Evolutionary conservation across 1,140 invertebrate genomes (phyloP).

Genomic region (Drosophila miranda): DNA sequence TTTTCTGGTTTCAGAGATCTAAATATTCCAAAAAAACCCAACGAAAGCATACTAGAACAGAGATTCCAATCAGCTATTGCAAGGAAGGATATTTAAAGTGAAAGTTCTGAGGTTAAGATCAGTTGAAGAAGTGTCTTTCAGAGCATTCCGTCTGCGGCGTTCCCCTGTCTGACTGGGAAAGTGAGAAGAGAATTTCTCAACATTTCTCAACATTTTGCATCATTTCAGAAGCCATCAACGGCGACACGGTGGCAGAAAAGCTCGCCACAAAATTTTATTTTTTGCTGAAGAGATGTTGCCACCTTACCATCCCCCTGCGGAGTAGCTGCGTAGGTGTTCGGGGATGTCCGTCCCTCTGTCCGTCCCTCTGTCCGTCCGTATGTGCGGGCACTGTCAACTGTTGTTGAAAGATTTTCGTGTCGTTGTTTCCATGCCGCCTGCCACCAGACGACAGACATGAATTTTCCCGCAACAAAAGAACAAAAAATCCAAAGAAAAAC

Average conservation of each 20-base stretch:
- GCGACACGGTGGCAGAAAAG: constrained; percentile 64
- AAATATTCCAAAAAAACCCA: too few relatives aligned
- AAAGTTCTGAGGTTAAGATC: background rate
- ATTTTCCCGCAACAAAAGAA: constrained; percentile 54
- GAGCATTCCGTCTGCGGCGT: constrained; percentile 18
- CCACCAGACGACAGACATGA: constrained; percentile 71
- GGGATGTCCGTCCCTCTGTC: constrained; percentile 6
- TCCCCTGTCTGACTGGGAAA: constrained; percentile 26
- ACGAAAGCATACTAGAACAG: too few relatives aligned
- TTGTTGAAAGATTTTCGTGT: constrained; percentile 78
- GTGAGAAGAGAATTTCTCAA: constrained; percentile 56
- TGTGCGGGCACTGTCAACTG: constrained; percentile 64
- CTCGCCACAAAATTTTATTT: constrained; percentile 76
- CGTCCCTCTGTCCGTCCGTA: too few relatives aligned
- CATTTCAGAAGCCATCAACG: constrained; percentile 73
- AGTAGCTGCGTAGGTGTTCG: constrained; percentile 58
- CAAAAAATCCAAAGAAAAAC: background rate
- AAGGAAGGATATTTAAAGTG: too few relatives aligned
- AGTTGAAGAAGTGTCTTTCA: background rate
- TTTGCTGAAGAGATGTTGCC: constrained; percentile 59
- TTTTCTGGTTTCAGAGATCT: too few relatives aligned
- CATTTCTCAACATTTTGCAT: constrained; percentile 53
- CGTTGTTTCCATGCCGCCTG: constrained; percentile 78
- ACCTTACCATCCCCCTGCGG: constrained; percentile 31
- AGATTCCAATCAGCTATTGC: too few relatives aligned